Conservation (phyloP, 2,113 vertebrate genomes). For the Cercopithecus mona region DNA sequence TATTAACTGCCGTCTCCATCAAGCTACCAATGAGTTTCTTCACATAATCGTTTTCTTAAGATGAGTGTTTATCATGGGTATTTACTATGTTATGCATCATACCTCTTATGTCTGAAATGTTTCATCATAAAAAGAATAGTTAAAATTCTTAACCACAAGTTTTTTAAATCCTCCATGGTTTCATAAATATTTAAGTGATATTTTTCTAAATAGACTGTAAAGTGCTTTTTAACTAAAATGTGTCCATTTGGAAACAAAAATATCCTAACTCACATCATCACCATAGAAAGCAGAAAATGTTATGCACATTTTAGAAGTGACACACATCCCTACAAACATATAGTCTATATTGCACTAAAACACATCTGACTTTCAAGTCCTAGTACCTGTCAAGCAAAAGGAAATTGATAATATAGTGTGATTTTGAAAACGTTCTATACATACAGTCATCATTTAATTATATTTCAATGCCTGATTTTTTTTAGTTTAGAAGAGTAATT, state of each 20-base stretch:
- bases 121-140: constrained; percentile 49
- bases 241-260: constrained; percentile 11
- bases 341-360: not conserved
- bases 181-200: constrained; percentile 61
- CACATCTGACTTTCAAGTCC: not conserved
- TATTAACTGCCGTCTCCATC: too few relatives aligned
- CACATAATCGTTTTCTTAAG: not conserved
- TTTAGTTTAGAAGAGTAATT: not conserved
- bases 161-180: constrained; percentile 33
- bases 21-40: too few relatives aligned
- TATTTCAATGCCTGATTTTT: not conserved
- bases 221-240: constrained; percentile 38
- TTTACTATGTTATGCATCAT: not conserved
- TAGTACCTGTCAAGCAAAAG: not conserved
- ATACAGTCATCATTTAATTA: not conserved
- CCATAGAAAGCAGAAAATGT: not conserved
- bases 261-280: not conserved
- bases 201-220: constrained; percentile 32
- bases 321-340: not conserved
- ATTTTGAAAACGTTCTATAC: not conserved
- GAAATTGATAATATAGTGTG: not conserved
- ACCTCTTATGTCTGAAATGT: constrained; percentile 38
- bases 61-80: not conserved
- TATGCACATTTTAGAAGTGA: not conserved
- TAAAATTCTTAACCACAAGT: constrained; percentile 31